Percentiles rank a stretch among this genome's conserved stretches.
These are phyloP conservation scores for Acutogordius australiensis DNA, from an alignment of 2,888 invertebrate genomes.

Conservation along the genomic window DNA sequence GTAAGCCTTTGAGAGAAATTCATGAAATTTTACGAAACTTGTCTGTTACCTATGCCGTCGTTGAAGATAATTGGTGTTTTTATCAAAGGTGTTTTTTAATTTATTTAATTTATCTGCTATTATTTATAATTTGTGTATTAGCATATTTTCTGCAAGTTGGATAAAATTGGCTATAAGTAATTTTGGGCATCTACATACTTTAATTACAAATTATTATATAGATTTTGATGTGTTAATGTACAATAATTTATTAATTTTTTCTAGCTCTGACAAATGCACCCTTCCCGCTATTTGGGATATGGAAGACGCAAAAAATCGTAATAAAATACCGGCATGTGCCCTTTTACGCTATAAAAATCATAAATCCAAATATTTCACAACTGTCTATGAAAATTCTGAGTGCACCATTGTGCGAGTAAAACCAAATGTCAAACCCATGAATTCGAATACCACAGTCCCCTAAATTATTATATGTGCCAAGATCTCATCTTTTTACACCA, in stretches of 20 bases:
- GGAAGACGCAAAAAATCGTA: neutral
- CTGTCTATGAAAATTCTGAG: neutral
- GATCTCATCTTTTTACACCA: no score
- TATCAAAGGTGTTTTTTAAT: neutral
- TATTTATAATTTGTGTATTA: no score
- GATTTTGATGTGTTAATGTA: no score
- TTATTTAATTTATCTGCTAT: neutral
- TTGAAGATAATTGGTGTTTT: slow-evolving; percentile 8
- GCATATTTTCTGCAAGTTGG: no score
- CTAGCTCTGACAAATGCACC: neutral
- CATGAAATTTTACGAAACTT: neutral
- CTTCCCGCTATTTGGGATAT: slow-evolving; percentile 1
- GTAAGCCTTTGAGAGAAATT: neutral
- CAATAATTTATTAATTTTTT: no score
- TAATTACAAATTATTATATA: no score
- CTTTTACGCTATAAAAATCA: neutral
- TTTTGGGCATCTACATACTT: no score
- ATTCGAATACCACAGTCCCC: no score
- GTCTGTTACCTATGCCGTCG: neutral
- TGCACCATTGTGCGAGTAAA: neutral
- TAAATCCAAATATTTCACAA: neutral
- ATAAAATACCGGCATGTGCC: neutral
- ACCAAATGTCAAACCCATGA: no score
- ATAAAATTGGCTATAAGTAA: no score
- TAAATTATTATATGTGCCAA: no score